phyloP scores from a whole-genome alignment of 2,797 vertebrate species.

The Pantherophis alleghaniensis region DNA sequence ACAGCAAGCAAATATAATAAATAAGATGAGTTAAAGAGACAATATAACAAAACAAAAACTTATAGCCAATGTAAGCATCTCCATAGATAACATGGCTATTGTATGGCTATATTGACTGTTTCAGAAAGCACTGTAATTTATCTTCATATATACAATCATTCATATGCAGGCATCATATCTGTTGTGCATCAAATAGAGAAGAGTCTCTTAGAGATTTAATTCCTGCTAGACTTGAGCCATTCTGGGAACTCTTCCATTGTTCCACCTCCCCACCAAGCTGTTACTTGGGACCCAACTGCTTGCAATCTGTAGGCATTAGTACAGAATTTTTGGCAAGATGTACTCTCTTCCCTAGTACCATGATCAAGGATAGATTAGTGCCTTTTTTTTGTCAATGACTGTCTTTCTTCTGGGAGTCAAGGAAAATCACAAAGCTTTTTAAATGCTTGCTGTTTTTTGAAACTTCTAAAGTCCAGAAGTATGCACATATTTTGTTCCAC shows the following conservation, averaged over 20 bases:
- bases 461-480: not conserved
- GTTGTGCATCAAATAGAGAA: not conserved
- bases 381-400: not conserved
- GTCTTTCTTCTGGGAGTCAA: not conserved
- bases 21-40: not conserved
- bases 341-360: not conserved
- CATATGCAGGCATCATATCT: not conserved
- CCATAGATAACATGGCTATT: not conserved
- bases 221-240: not conserved
- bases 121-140: not conserved
- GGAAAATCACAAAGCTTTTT: not conserved
- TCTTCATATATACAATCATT: not conserved
- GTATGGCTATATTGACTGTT: not conserved
- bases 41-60: not conserved
- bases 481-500: not conserved
- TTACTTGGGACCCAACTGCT: conserved; percentile 1
- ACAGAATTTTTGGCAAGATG: not conserved
- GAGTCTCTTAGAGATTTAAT: not conserved
- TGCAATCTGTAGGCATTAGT: conserved; percentile 2
- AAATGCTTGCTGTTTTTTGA: not conserved
- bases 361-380: not conserved
- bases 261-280: conserved; percentile 29
- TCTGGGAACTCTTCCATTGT: conserved; percentile 16
- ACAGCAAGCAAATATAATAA: not conserved
- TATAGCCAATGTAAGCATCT: not conserved